phyloP scores from a whole-genome alignment of 2,888 invertebrate species.

The Cremastinae sp. region DNA sequence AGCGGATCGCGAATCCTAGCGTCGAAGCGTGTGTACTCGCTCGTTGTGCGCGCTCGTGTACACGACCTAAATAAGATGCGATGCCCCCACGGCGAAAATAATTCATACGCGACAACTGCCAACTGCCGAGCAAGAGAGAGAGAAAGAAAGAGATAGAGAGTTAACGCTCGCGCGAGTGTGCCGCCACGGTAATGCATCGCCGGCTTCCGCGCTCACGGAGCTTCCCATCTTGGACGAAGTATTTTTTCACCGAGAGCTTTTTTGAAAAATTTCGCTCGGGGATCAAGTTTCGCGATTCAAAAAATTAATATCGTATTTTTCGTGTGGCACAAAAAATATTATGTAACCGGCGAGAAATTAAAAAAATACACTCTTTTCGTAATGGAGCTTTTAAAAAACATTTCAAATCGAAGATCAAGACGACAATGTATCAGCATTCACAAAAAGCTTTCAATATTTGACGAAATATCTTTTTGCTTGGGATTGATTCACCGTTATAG shows the following conservation, averaged over 20 bases:
- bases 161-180: conserved; percentile 53
- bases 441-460: too few species aligned
- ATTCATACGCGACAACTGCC: conserved; percentile 75
- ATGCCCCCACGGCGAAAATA: conserved; percentile 80
- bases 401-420: too few species aligned
- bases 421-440: too few species aligned
- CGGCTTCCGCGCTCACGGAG: conserved; percentile 56
- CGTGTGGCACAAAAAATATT: too few species aligned
- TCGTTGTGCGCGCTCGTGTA: conserved; percentile 72
- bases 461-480: too few species aligned
- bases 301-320: too few species aligned
- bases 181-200: conserved; percentile 50
- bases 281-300: too few species aligned
- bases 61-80: conserved; percentile 81
- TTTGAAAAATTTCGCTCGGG: not conserved
- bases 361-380: too few species aligned
- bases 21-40: conserved; percentile 40
- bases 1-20: conserved; percentile 38
- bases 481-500: too few species aligned
- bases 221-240: not conserved
- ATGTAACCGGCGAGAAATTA: too few species aligned
- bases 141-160: conserved; percentile 44
- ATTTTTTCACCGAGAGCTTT: not conserved
- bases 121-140: conserved; percentile 37
- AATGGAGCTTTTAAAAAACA: too few species aligned